phyloP scores from a whole-genome alignment of 2,797 vertebrate genomes.

The Channallabes apus region DNA sequence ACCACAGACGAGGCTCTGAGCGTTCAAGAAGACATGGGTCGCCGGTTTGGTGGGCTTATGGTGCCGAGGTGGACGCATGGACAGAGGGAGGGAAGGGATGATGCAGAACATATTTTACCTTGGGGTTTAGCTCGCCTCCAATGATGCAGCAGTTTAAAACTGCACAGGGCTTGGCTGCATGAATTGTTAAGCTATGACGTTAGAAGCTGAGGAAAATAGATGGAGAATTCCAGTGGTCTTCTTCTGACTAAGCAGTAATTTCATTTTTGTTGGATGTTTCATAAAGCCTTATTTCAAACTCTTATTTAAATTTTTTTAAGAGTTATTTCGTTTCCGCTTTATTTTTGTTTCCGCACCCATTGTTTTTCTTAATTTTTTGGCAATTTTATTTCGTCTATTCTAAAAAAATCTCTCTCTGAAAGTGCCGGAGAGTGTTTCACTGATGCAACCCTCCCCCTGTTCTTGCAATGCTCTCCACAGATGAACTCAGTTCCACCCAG shows the following conservation, averaged over 20 bases:
- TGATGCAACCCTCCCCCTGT: constrained; percentile 47
- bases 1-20: constrained; percentile 17
- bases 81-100: neutral
- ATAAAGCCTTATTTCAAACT: neutral
- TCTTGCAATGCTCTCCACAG: constrained; percentile 45
- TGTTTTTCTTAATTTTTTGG: neutral
- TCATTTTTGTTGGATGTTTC: neutral
- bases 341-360: neutral
- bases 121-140: neutral
- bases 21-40: constrained; percentile 26
- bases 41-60: constrained; percentile 29
- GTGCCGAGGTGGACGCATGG: neutral
- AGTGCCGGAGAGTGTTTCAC: constrained; percentile 60
- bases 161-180: constrained; percentile 15
- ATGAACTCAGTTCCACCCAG: constrained; percentile 25
- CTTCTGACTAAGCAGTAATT: neutral
- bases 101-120: neutral
- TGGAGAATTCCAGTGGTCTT: constrained; percentile 3
- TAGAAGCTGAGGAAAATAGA: constrained; percentile 25
- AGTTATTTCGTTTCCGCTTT: neutral
- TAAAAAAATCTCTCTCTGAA: neutral
- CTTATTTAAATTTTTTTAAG: neutral
- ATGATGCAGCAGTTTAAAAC: constrained; percentile 36
- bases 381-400: neutral
- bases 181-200: neutral